Conservation (phyloP, 2,797 vertebrate genomes). For the Iguana delicatissima region DNA sequence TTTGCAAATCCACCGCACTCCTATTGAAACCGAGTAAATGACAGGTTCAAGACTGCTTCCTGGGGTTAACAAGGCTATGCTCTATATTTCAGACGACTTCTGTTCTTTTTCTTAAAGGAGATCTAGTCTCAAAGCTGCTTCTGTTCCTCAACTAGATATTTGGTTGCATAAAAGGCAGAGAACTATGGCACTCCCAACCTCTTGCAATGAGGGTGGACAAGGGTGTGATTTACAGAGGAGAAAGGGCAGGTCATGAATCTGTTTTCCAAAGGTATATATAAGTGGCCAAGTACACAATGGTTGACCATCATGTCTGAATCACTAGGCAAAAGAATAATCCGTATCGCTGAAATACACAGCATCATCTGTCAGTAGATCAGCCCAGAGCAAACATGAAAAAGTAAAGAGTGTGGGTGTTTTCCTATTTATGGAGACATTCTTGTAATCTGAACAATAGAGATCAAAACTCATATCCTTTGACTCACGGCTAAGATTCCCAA, state of each 20-base stretch:
- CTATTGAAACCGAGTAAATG: neutral
- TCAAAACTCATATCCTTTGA: conserved; percentile 30
- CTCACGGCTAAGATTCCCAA: conserved; percentile 54
- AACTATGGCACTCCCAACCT: neutral
- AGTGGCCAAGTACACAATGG: neutral
- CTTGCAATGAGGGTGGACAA: neutral
- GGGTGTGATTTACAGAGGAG: neutral
- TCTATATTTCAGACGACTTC: neutral
- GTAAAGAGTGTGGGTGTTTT: conserved; percentile 42
- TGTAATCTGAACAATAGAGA: conserved; percentile 18
- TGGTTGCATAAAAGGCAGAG: neutral
- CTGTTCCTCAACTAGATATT: neutral
- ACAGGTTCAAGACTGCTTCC: neutral
- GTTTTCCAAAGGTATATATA: neutral
- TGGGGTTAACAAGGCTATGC: neutral
- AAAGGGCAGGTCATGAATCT: neutral
- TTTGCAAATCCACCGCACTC: neutral
- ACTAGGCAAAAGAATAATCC: neutral
- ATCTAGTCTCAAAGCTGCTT: neutral
- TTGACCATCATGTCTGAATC: neutral
- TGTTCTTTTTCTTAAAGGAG: neutral
- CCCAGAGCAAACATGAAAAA: conserved; percentile 9
- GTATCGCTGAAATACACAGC: neutral
- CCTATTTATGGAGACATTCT: conserved; percentile 47
- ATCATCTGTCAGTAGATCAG: conserved; percentile 15